phyloP scores from a whole-genome alignment of 35 echinoderm and acorn worm species.

The Eucidaris tribuloides region DNA sequence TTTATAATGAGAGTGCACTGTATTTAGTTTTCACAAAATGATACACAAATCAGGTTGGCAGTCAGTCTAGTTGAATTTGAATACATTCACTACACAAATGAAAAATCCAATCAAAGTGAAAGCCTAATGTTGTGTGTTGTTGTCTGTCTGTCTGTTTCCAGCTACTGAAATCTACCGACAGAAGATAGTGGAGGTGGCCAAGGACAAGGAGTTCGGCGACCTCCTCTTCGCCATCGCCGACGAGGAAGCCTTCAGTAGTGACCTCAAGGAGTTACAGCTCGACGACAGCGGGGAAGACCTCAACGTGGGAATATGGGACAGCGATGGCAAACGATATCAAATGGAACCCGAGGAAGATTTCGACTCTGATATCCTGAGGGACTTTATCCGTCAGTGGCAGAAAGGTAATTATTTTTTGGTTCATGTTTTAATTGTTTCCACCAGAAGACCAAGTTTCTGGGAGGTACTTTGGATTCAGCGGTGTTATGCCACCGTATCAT shows the following conservation, averaged over 20 bases:
- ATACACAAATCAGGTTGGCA: too few relatives aligned
- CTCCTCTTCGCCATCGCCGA: constrained; percentile 85
- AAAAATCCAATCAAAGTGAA: too few relatives aligned
- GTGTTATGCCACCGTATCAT: too few relatives aligned
- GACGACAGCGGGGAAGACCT: constrained; percentile 96
- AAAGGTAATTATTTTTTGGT: constrained; percentile 49
- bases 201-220: constrained; percentile 81
- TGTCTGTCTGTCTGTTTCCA: too few relatives aligned
- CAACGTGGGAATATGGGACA: constrained; percentile 62
- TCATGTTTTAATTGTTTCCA: background rate
- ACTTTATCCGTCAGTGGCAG: constrained; percentile 72
- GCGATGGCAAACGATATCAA: constrained; percentile 54
- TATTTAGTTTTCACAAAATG: too few relatives aligned
- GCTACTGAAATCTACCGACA: constrained; percentile 89
- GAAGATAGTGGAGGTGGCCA: constrained; percentile 86
- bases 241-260: constrained; percentile 67
- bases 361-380: constrained; percentile 64
- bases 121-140: too few relatives aligned
- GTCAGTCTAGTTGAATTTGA: too few relatives aligned
- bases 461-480: too few relatives aligned
- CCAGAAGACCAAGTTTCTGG: too few relatives aligned
- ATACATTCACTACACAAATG: too few relatives aligned
- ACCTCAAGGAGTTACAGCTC: constrained; percentile 63
- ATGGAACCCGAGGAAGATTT: constrained; percentile 98
- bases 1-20: too few relatives aligned